Evolutionary conservation across 1,140 invertebrate genomes (phyloP).

Genomic region (Trichomalopsis sarcophagae): DNA sequence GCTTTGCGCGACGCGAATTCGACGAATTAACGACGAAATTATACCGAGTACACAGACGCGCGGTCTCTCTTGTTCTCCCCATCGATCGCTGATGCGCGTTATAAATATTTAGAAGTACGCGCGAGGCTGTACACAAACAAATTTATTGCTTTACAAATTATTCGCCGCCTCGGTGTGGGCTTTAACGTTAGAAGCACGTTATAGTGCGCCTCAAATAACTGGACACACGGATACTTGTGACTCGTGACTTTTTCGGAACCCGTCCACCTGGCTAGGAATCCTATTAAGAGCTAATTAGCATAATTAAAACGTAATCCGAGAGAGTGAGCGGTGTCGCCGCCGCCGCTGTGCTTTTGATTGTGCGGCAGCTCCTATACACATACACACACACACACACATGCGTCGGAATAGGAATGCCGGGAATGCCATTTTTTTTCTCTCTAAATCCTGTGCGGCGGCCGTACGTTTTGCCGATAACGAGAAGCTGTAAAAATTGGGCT

Average conservation of each 20-base stretch:
- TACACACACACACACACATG: no score
- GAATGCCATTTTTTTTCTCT: slow-evolving; percentile 12
- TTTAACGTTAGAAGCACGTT: neutral
- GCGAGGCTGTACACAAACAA: neutral
- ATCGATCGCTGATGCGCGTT: no score
- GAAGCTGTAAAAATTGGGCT: slow-evolving; percentile 21
- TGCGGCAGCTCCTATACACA: neutral
- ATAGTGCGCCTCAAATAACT: neutral
- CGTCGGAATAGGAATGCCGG: neutral
- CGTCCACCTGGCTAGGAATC: slow-evolving; percentile 49
- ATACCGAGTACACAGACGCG: neutral
- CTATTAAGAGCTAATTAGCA: slow-evolving; percentile 60
- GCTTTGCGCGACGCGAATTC: no score
- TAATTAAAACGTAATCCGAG: slow-evolving; percentile 59
- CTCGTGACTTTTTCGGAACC: slow-evolving; percentile 57
- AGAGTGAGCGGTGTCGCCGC: neutral
- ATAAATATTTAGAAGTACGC: neutral
- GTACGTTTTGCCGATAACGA: slow-evolving; percentile 22
- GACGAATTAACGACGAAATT: neutral
- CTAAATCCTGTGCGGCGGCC: neutral
- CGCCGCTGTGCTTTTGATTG: neutral
- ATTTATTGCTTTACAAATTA: neutral
- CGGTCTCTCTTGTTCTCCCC: no score
- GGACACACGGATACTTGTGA: neutral
- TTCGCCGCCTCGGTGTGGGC: neutral